These are phyloP conservation scores for Diaphora mendica DNA, from an alignment of 2,888 invertebrate species.

Conservation along the genomic window DNA sequence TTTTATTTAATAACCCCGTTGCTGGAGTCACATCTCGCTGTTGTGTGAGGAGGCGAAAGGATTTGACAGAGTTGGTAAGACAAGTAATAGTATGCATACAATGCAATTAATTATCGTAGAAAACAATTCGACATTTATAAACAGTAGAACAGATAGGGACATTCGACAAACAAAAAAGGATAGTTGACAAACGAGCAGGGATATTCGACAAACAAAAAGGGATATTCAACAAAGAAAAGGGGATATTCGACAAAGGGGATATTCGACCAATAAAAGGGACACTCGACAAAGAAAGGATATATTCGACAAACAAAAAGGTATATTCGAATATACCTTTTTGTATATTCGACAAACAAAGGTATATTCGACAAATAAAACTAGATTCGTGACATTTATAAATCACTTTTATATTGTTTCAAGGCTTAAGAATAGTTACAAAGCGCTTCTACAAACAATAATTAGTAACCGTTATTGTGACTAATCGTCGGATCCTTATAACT, in stretches of 20 bases:
- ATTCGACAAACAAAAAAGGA: not conserved
- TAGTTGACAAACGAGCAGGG: not conserved
- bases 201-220: not conserved
- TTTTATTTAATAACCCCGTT: slow-evolving; percentile 13
- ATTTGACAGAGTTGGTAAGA: not conserved
- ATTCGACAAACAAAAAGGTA: not conserved
- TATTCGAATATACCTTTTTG: no score
- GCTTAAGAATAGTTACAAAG: slow-evolving; percentile 55
- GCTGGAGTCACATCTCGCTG: not conserved
- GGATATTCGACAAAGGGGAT: not conserved
- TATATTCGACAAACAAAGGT: not conserved
- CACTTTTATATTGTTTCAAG: slow-evolving; percentile 42
- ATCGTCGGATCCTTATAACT: slow-evolving; percentile 28
- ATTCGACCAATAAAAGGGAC: not conserved
- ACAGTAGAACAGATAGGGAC: not conserved
- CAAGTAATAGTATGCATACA: not conserved
- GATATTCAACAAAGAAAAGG: not conserved
- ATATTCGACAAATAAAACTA: not conserved
- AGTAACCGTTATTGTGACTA: slow-evolving; percentile 35
- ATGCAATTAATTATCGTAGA: not conserved
- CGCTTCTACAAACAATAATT: slow-evolving; percentile 29
- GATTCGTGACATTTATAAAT: slow-evolving; percentile 9
- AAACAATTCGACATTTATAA: no score
- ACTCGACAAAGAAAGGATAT: not conserved
- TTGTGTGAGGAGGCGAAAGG: not conserved